Percentiles rank a stretch among this genome's conserved stretches.
Evolutionary conservation across 2,888 invertebrate genomes (phyloP).

Genomic region (Octonoba sinensis): DNA sequence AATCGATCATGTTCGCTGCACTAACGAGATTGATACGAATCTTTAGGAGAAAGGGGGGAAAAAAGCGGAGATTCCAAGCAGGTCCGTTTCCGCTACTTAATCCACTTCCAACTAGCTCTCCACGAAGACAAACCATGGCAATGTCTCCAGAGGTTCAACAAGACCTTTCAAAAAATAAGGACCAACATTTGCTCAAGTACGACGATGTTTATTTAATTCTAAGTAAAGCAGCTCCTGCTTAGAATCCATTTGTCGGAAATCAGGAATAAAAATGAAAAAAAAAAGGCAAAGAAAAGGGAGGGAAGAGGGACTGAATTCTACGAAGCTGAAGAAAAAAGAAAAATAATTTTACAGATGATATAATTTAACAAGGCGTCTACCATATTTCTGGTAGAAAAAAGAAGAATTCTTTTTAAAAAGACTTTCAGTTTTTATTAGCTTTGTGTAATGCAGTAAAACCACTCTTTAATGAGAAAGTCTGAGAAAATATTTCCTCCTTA

Average conservation of each 20-base stretch:
- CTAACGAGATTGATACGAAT: slow-evolving; percentile 43
- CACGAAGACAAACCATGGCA: too few relatives aligned
- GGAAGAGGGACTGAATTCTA: background rate
- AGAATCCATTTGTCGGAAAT: background rate
- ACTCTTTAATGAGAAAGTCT: too few relatives aligned
- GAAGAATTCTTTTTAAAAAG: too few relatives aligned
- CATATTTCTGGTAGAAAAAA: too few relatives aligned
- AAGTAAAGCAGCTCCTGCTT: background rate
- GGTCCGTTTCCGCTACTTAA: slow-evolving; percentile 13
- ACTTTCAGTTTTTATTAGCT: too few relatives aligned
- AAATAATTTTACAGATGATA: background rate
- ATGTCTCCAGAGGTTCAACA: slow-evolving; percentile 19
- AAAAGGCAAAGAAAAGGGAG: background rate
- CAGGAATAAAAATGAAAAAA: background rate
- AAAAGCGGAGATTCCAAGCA: background rate
- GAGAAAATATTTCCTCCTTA: too few relatives aligned
- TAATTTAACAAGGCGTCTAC: too few relatives aligned
- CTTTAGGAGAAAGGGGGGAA: slow-evolving; percentile 17
- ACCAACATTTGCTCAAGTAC: slow-evolving; percentile 10
- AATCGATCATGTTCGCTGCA: slow-evolving; percentile 30
- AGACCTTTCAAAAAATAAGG: slow-evolving; percentile 16
- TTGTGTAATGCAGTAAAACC: too few relatives aligned
- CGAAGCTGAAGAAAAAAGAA: background rate
- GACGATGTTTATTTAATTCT: slow-evolving; percentile 42
- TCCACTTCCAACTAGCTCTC: slow-evolving; percentile 15